A percentile compares a stretch with the other conserved stretches of the same genome.
These are phyloP conservation scores for Disparrhopalites patrizii DNA, from an alignment of 2,888 invertebrate genomes.

Conservation along the genomic window DNA sequence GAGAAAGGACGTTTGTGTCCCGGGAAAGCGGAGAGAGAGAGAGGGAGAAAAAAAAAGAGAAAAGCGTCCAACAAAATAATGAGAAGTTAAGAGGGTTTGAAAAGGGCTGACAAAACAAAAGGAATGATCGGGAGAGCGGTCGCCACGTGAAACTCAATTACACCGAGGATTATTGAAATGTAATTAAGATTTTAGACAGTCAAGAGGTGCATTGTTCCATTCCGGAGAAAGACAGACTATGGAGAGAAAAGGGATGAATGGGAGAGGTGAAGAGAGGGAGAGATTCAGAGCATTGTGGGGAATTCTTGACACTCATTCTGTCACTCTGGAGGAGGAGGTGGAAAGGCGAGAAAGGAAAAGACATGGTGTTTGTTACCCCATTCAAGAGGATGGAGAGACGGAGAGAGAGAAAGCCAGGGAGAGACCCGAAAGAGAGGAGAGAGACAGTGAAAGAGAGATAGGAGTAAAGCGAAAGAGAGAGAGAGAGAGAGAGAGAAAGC, in stretches of 20 bases:
- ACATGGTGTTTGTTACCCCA: neutral
- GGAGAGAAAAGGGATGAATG: constrained; percentile 6
- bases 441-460: neutral
- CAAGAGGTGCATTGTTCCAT: constrained; percentile 20
- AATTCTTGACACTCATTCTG: constrained; percentile 18
- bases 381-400: neutral
- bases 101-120: neutral
- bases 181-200: constrained; percentile 14
- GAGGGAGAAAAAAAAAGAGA: constrained; percentile 11
- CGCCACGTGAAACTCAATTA: constrained; percentile 22
- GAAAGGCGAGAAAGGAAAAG: neutral
- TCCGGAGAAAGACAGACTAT: no score
- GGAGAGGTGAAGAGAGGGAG: neutral
- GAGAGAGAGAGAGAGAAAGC: no score
- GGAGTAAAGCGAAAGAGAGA: no score
- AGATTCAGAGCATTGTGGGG: neutral
- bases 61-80: neutral
- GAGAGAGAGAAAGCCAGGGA: neutral
- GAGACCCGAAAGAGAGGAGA: no score
- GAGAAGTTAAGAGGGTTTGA: neutral
- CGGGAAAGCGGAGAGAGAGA: neutral
- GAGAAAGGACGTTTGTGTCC: no score
- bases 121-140: neutral
- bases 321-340: neutral
- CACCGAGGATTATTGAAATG: constrained; percentile 25